These are phyloP conservation scores for Thysanoteuthis rhombus DNA, from an alignment of 2,888 invertebrate genomes.

Conservation along the genomic window DNA sequence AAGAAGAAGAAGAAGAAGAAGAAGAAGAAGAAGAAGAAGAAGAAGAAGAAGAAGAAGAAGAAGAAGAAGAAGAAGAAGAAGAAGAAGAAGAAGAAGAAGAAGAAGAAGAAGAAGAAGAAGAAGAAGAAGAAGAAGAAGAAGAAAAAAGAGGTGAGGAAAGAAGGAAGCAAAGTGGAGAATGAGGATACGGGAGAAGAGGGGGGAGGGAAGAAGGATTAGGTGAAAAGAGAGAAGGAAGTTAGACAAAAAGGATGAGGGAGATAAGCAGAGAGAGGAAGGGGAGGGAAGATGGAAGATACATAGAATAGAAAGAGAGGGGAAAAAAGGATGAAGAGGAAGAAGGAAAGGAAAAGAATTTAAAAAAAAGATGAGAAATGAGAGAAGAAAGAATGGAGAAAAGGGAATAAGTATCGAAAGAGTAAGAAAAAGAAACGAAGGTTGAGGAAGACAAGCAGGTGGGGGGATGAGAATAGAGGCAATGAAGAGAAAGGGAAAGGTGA, in stretches of 20 bases:
- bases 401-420: background rate
- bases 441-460: too few relatives aligned
- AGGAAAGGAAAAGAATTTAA: background rate
- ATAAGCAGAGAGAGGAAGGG: background rate
- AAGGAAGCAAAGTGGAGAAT: too few relatives aligned
- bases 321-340: background rate
- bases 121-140: too few relatives aligned
- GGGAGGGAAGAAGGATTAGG: too few relatives aligned
- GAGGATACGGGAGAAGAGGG: too few relatives aligned
- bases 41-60: background rate
- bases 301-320: background rate
- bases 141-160: too few relatives aligned
- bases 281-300: background rate
- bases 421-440: background rate
- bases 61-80: too few relatives aligned
- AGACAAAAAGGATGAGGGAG: background rate
- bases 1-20: background rate
- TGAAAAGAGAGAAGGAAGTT: too few relatives aligned
- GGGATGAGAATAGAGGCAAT: background rate
- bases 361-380: background rate
- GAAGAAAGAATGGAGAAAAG: background rate
- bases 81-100: too few relatives aligned
- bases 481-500: too few relatives aligned
- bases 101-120: too few relatives aligned
- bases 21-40: background rate